phyloP scores from a whole-genome alignment of 2,797 vertebrate species.

The Lepilemur septentrionalis region DNA sequence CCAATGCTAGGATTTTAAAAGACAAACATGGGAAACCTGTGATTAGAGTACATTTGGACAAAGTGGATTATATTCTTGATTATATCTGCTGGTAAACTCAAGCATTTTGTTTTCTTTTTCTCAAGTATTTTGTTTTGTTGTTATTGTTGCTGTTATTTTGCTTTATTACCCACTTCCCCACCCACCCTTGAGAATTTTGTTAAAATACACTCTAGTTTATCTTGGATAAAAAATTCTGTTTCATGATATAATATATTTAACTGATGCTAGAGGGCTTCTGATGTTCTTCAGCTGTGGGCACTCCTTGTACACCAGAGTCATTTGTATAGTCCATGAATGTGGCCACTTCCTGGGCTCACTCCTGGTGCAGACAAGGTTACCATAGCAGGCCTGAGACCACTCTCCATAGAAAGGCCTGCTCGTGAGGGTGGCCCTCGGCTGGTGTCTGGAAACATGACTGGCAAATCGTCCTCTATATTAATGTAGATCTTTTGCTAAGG shows the following conservation, averaged over 20 bases:
- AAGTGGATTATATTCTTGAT: neutral
- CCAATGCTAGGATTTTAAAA: neutral
- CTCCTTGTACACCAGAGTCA: neutral
- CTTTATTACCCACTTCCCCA: neutral
- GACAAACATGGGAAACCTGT: slow-evolving; percentile 17
- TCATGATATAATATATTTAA: neutral
- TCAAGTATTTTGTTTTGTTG: neutral
- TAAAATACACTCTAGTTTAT: neutral
- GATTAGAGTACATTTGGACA: neutral
- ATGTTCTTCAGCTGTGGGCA: neutral
- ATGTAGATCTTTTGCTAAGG: neutral
- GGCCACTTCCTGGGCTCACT: neutral
- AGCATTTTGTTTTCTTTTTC: neutral
- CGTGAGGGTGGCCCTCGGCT: neutral
- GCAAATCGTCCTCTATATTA: neutral
- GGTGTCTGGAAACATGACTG: neutral
- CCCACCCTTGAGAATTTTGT: neutral
- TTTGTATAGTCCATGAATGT: neutral
- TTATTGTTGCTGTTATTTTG: neutral
- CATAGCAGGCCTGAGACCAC: neutral
- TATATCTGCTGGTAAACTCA: neutral
- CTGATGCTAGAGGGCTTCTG: neutral
- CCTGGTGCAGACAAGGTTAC: neutral
- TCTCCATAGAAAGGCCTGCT: neutral
- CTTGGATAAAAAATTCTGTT: neutral